Conservation (phyloP, 1,140 invertebrate genomes). For the Ostrea denselamellosa region DNA sequence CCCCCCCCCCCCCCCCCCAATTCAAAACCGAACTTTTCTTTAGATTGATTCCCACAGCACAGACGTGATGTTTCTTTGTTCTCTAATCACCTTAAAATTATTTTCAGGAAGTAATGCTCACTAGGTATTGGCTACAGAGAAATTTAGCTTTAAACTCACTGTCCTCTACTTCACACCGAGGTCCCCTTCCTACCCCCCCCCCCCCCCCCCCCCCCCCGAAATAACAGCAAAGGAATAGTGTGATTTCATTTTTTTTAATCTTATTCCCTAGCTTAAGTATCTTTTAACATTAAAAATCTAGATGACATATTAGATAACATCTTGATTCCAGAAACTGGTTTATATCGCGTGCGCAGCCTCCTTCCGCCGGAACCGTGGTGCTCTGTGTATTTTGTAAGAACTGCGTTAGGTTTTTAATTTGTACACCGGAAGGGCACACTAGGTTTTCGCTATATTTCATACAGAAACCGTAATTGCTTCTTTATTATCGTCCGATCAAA, state of each 20-base stretch:
- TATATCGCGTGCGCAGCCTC: slow-evolving; percentile 9
- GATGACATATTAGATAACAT: slow-evolving; percentile 6
- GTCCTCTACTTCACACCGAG: too few species aligned
- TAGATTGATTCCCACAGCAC: too few species aligned
- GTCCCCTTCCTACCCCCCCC: neutral
- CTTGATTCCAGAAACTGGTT: slow-evolving; percentile 17
- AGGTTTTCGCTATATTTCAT: slow-evolving; percentile 36
- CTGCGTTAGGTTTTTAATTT: slow-evolving; percentile 34
- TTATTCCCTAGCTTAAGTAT: neutral
- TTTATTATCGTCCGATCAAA: slow-evolving; percentile 38
- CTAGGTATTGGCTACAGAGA: too few species aligned
- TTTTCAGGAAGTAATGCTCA: too few species aligned
- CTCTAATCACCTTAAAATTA: too few species aligned
- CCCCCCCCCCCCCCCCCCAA: too few species aligned
- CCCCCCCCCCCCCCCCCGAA: neutral
- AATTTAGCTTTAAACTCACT: too few species aligned
- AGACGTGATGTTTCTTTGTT: too few species aligned
- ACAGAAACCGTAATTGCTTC: slow-evolving; percentile 31
- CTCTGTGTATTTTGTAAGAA: slow-evolving; percentile 31
- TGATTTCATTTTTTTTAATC: neutral
- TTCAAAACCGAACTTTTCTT: too few species aligned
- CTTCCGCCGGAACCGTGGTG: slow-evolving; percentile 25
- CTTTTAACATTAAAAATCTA: slow-evolving; percentile 7
- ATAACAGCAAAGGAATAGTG: neutral
- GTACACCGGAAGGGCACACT: slow-evolving; percentile 33